Base-by-base conservation (phyloP, 2,113 vertebrate species). In the Isurus oxyrinchus region DNA sequence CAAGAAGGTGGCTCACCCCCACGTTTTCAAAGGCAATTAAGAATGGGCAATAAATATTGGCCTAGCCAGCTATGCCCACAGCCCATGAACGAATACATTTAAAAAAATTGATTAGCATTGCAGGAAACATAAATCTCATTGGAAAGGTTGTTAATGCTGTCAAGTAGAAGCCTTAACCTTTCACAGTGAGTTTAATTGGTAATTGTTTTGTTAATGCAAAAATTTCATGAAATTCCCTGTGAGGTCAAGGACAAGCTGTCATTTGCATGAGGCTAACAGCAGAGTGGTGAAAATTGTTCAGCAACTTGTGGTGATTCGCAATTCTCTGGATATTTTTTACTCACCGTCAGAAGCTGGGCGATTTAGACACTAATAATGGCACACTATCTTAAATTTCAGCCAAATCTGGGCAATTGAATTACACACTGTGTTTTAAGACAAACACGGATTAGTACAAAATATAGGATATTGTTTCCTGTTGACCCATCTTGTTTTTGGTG, bases 401-500 rank as follows among this genome's bases (percentile, higher is more conserved):
- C 14, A 84, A 44, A 84, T 44, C 81, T 84, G 40, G 40, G 81
- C 3, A 44, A 84, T 5, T 49, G n/a, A 40, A 94, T 40, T 61
- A 94, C 31, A 61, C 66, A 57, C 6, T 23, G 35, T 40, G 66
- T 40, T 94, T 63, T 94, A 94, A 94, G 19, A 63, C 90, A 93
- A 93, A n/a, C 59, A 94, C 35, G n/a, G 55, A 63, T 94, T 63
- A 40, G 90, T 94, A 94, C 57, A 94, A 40, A 94, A 69, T 55
- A 91, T 59, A 95, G 66, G 40, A 95, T 27, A 76, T 72, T 72
- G 67, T 72, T 95, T 95, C 94, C 94, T 95, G 94, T 95, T 76
- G 94, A 95, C 67, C 94, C 44, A 95, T 95, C 94, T 95, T 95
- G 94, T 72, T 95, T 95, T 95, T 72, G 59, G 90, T 63, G 49